A percentile compares a stretch with the other conserved stretches of the same genome.
These are phyloP conservation scores for Tichodroma muraria DNA, from an alignment of 2,113 vertebrate genomes.

Conservation along the genomic window DNA sequence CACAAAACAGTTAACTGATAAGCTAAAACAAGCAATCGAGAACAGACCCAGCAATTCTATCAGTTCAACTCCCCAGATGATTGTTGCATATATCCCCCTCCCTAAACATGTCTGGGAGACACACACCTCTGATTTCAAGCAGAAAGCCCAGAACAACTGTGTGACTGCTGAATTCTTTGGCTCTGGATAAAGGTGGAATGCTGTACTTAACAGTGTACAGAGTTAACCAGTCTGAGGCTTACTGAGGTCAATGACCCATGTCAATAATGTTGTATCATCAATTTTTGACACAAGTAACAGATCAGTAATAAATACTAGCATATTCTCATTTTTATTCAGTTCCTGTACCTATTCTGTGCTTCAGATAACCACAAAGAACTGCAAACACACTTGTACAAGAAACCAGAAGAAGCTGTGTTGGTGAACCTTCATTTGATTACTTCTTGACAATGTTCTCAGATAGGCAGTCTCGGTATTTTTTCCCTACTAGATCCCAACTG, in stretches of 20 bases:
- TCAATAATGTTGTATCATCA: accelerated
- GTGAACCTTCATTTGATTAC: background rate
- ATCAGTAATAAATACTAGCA: background rate
- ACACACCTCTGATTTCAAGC: background rate
- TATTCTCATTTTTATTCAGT: background rate
- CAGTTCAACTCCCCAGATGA: background rate
- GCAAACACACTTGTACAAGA: background rate
- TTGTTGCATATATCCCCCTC: accelerated
- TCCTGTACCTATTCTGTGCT: background rate
- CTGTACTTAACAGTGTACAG: accelerated
- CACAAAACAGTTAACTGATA: background rate
- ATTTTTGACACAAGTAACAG: background rate
- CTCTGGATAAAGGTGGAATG: background rate
- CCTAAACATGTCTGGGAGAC: accelerated
- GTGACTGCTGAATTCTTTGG: background rate
- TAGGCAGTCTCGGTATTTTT: accelerated
- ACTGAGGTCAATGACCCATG: background rate
- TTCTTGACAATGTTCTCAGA: background rate
- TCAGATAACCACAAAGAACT: background rate
- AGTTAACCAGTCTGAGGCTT: background rate
- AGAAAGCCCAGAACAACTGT: background rate
- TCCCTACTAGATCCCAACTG: background rate
- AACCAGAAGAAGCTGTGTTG: background rate
- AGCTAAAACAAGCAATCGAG: background rate
- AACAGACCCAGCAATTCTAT: background rate